Evolutionary conservation across 2,113 vertebrate species (phyloP).

Genomic region (Solea solea): DNA sequence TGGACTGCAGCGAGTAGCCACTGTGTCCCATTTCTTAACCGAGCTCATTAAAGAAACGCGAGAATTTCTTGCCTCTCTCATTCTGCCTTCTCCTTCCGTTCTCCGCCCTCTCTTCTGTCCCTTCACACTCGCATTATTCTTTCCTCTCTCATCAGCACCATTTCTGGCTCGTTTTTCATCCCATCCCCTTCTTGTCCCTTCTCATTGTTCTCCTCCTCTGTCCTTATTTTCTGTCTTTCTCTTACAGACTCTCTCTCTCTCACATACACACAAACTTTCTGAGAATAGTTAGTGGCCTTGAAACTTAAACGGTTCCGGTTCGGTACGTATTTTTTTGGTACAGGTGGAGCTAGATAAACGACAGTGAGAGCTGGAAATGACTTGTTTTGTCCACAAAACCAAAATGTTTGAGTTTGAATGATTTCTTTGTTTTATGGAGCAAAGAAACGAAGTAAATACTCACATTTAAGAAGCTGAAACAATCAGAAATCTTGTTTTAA

Average conservation of each 20-base stretch:
- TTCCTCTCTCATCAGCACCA: conserved; percentile 18
- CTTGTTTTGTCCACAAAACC: too few relatives aligned
- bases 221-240: conserved; percentile 40
- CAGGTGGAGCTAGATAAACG: too few relatives aligned
- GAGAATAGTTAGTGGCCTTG: conserved; percentile 48
- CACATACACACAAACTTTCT: conserved; percentile 38
- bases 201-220: conserved; percentile 38
- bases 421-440: too few relatives aligned
- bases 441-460: too few relatives aligned
- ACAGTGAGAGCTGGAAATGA: too few relatives aligned
- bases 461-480: too few relatives aligned
- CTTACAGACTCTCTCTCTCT: conserved; percentile 17
- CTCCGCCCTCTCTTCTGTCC: conserved; percentile 24
- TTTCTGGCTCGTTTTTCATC: conserved; percentile 41
- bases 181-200: conserved; percentile 48
- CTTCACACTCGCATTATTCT: conserved; percentile 21
- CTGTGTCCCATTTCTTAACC: conserved; percentile 74
- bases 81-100: conserved; percentile 29
- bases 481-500: too few relatives aligned
- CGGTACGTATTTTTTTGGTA: too few relatives aligned
- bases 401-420: too few relatives aligned
- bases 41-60: conserved; percentile 72
- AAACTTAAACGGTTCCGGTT: too few relatives aligned
- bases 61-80: conserved; percentile 34
- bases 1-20: conserved; percentile 60